phyloP scores from a whole-genome alignment of 2,888 invertebrate genomes.

The Cerceris rybyensis region DNA sequence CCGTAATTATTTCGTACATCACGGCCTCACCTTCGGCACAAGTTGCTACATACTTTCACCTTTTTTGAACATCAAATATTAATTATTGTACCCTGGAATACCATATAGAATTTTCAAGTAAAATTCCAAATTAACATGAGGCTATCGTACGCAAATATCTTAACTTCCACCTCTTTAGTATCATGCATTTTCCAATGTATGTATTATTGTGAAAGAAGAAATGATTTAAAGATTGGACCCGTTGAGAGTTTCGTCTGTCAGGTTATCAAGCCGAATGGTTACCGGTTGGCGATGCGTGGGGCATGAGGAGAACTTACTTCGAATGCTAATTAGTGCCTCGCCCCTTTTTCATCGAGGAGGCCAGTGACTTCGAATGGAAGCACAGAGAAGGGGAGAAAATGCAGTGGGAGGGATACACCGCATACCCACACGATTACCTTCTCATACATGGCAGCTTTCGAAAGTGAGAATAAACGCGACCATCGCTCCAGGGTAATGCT shows the following conservation, averaged over 20 bases:
- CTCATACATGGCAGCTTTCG: constrained; percentile 50
- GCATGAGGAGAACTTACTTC: constrained; percentile 64
- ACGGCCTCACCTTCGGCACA: no score
- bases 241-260: background rate
- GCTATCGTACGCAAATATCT: no score
- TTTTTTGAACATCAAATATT: no score
- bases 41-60: no score
- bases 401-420: constrained; percentile 3
- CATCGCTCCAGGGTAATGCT: constrained; percentile 33
- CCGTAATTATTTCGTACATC: no score
- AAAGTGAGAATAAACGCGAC: constrained; percentile 66
- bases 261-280: constrained; percentile 17
- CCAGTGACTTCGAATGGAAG: constrained; percentile 62
- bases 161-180: no score
- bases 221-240: background rate
- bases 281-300: constrained; percentile 22
- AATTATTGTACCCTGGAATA: no score
- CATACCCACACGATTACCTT: constrained; percentile 15
- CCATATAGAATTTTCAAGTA: no score
- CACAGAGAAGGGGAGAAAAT: constrained; percentile 12
- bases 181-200: no score
- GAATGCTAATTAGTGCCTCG: constrained; percentile 72
- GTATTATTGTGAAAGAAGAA: no score
- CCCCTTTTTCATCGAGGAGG: constrained; percentile 60
- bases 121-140: no score